phyloP scores from a whole-genome alignment of 2,113 vertebrate genomes.

The Tyto alba region DNA sequence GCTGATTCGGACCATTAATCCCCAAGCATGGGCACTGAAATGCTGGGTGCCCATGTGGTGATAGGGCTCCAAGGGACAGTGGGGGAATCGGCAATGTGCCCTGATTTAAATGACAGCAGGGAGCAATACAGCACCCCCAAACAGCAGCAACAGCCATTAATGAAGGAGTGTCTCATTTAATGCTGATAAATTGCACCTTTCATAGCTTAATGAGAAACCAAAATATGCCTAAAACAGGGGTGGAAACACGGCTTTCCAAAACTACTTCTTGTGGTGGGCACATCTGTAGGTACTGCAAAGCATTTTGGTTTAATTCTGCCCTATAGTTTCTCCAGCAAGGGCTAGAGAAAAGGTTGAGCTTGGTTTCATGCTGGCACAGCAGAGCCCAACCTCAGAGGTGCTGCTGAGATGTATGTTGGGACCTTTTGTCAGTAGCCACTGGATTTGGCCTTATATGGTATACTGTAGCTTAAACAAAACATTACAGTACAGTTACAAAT shows the following conservation, averaged over 20 bases:
- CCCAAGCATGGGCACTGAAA: neutral
- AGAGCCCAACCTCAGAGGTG: neutral
- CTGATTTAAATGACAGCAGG: neutral
- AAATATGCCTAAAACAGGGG: neutral
- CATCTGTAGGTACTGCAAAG: neutral
- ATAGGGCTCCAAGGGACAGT: neutral
- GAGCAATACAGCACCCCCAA: neutral
- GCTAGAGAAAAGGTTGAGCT: neutral
- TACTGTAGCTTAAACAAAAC: neutral
- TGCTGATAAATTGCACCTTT: neutral
- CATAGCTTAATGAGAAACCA: neutral
- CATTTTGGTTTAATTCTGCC: neutral
- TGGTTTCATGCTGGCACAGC: neutral
- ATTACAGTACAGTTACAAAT: neutral
- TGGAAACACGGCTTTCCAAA: neutral
- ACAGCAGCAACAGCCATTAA: neutral
- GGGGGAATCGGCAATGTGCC: neutral
- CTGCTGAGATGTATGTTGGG: neutral
- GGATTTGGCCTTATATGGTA: neutral
- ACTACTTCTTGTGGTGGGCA: neutral
- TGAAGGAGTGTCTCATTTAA: neutral
- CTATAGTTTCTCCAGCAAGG: neutral
- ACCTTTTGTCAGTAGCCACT: neutral
- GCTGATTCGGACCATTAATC: neutral
- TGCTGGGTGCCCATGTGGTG: fast-evolving